Base-by-base conservation (phyloP, 2,888 invertebrate genomes). In the Rhagonycha lutea region DNA sequence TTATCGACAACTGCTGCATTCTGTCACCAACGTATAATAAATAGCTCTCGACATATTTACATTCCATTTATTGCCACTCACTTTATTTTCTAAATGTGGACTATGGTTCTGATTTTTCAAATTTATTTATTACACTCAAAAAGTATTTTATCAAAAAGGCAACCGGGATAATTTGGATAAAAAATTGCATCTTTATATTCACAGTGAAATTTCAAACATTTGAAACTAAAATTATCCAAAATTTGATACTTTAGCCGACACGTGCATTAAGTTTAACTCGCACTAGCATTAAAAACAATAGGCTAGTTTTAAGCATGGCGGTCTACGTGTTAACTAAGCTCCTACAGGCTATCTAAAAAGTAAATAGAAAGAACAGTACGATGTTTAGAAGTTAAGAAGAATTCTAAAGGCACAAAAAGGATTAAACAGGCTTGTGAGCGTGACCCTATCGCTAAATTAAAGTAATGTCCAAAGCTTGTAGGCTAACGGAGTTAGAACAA, bases 1-100 rank as follows among this genome's bases (percentile, higher is more conserved):
- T 84, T 84, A 84, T 84, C 81, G 82, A 81, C 80, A 83, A 84
- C 83, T 82, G 84, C 83, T 83, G 83, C 83, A 79, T 81, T 81
- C 82, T 84, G 84, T 83, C 85, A 80, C 81, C 80, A 78, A 79
- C 78, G 81, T 79, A 80, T 83, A 82, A 83, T 83, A 81, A 83
- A 84, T 81, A 75, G 81, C 76, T 67, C 62, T 70, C 62, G 70
- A 76, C 75, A 78, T 81, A 82, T 83, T 82, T 83, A 81, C 81
- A 82, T 82, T 73, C 75, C 76, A 76, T 80, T 79, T 80, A 80
- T 79, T 70, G 69, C 74, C 65, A 76, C 65, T 72, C 72, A 75
- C 67, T 73, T 67, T 74, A 70, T 74, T 76, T 78, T 77, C 73
- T 73, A 79, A 74, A 76, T 73, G n/a, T n/a, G 47, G 47, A 2